These are phyloP conservation scores for Bombus sylvicola DNA, from an alignment of 1,140 invertebrate genomes.

Conservation along the genomic window DNA sequence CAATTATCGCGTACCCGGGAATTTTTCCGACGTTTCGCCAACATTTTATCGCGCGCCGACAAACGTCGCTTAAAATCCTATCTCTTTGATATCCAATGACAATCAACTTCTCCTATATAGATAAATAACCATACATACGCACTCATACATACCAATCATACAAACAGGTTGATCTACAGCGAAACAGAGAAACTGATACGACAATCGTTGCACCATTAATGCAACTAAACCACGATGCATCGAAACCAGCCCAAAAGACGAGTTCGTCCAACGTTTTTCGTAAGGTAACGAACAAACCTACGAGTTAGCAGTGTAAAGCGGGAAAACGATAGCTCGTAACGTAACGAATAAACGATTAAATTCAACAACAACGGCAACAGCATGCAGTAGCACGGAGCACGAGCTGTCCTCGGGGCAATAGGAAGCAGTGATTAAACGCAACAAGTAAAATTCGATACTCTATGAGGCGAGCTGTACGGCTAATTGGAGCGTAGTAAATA, in stretches of 20 bases:
- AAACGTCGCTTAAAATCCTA: slow-evolving; percentile 25
- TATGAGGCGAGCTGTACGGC: slow-evolving; percentile 49
- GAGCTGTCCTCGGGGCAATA: slow-evolving; percentile 46
- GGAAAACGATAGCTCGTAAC: neutral
- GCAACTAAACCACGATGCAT: too few species aligned
- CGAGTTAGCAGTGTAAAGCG: neutral
- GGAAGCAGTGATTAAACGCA: slow-evolving; percentile 58
- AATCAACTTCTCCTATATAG: neutral
- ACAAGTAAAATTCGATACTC: slow-evolving; percentile 63
- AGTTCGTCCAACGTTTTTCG: neutral
- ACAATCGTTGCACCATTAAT: neutral
- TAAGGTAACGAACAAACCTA: neutral
- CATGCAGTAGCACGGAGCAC: neutral
- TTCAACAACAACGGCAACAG: neutral
- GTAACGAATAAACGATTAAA: slow-evolving; percentile 40
- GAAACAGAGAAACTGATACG: neutral
- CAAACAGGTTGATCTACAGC: neutral
- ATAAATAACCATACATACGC: too few species aligned
- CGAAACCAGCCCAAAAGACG: too few species aligned
- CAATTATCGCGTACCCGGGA: slow-evolving; percentile 59
- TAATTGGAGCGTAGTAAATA: slow-evolving; percentile 64
- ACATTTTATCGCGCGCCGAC: slow-evolving; percentile 34
- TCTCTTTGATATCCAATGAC: slow-evolving; percentile 9
- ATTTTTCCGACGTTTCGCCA: slow-evolving; percentile 53
- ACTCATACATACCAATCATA: neutral